phyloP scores from a whole-genome alignment of 2,888 invertebrate species.

The Lasioglossum marginatum region DNA sequence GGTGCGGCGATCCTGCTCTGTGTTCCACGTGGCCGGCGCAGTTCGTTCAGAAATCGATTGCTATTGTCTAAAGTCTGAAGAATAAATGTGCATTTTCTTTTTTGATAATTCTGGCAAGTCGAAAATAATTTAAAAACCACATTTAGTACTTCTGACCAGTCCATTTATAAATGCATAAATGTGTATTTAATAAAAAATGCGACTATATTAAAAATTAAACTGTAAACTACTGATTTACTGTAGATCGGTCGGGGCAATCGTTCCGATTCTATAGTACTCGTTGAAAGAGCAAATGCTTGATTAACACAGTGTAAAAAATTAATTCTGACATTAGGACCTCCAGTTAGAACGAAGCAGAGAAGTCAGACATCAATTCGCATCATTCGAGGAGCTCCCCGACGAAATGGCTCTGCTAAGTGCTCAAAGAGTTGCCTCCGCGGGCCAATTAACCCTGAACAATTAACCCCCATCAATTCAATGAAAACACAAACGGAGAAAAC shows the following conservation, averaged over 20 bases:
- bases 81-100: too few relatives aligned
- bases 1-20: background rate
- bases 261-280: background rate
- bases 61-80: background rate
- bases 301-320: background rate
- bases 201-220: background rate
- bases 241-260: background rate
- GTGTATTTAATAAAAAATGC: background rate
- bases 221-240: too few relatives aligned
- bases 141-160: too few relatives aligned
- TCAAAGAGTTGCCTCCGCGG: constrained; percentile 3
- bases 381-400: background rate
- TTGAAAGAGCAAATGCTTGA: background rate
- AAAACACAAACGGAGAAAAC: background rate
- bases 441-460: constrained; percentile 11
- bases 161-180: too few relatives aligned
- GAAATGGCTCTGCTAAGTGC: background rate
- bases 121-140: too few relatives aligned
- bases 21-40: background rate
- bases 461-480: constrained; percentile 17
- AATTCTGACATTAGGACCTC: background rate
- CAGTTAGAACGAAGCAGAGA: background rate
- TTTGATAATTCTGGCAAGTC: too few relatives aligned
- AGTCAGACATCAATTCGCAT: background rate
- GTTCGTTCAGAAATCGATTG: background rate